phyloP scores from a whole-genome alignment of 2,888 invertebrate genomes.

The Rhodophaea formosa region DNA sequence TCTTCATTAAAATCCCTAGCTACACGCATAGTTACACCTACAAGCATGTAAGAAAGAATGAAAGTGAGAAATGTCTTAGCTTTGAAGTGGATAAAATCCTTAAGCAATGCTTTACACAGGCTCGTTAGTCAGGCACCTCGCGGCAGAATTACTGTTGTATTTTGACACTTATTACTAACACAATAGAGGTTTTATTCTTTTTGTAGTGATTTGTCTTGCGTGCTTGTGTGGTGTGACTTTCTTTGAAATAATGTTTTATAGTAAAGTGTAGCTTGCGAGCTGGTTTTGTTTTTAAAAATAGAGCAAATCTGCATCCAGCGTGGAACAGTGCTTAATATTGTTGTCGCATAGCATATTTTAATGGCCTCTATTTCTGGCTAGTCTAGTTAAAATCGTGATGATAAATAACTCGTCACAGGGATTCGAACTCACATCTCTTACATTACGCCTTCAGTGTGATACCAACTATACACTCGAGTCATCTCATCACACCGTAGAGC shows the following conservation, averaged over 20 bases:
- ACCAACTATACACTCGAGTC: no score
- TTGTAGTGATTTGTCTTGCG: constrained; percentile 47
- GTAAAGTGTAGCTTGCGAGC: background rate
- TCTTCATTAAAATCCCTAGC: no score
- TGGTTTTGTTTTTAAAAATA: background rate
- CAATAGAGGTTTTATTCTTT: constrained; percentile 41
- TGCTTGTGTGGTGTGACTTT: constrained; percentile 30
- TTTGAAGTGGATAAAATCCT: constrained; percentile 23
- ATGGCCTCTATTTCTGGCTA: no score
- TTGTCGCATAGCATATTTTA: no score
- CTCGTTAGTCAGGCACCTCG: constrained; percentile 73
- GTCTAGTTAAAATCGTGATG: no score
- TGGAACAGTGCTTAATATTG: background rate
- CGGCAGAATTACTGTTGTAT: constrained; percentile 70
- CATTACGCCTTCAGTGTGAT: no score
- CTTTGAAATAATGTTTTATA: constrained; percentile 24
- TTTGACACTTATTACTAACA: constrained; percentile 73
- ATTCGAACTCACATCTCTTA: no score
- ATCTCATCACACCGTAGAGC: no score
- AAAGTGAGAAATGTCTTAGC: no score
- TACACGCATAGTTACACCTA: no score
- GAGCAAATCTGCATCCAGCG: background rate
- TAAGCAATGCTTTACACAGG: constrained; percentile 54
- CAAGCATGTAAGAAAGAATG: no score
- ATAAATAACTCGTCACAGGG: no score